These are phyloP conservation scores for Pelmatolapia mariae DNA, from an alignment of 2,113 vertebrate genomes.

Conservation along the genomic window DNA sequence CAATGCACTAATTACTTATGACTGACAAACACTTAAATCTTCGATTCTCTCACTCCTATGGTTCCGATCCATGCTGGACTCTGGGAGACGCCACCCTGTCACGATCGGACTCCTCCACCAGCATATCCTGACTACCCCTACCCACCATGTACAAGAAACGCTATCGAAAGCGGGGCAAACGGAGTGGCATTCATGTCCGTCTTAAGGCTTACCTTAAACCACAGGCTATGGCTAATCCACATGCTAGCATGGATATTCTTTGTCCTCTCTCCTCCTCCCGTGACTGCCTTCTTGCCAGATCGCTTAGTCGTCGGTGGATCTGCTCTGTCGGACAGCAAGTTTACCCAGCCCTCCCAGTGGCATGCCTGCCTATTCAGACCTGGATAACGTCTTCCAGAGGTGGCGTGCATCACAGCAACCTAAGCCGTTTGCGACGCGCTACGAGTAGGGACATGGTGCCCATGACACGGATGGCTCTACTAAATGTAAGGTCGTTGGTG, in stretches of 20 bases:
- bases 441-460: neutral
- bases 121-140: neutral
- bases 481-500: neutral
- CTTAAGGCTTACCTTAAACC: neutral
- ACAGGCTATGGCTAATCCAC: neutral
- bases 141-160: rapidly evolving
- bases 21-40: neutral
- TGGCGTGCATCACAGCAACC: neutral
- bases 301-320: neutral
- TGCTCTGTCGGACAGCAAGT: rapidly evolving
- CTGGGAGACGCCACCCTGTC: neutral
- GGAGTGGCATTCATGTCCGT: neutral
- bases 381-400: neutral
- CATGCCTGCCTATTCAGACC: neutral
- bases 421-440: neutral
- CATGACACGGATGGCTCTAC: neutral
- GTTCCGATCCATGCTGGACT: neutral
- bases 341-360: neutral
- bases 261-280: rapidly evolving
- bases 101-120: rapidly evolving
- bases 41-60: neutral
- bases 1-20: neutral
- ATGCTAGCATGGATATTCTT: neutral
- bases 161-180: neutral
- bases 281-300: neutral